phyloP scores from a whole-genome alignment of 2,888 invertebrate species.

The Ochropacha duplaris region DNA sequence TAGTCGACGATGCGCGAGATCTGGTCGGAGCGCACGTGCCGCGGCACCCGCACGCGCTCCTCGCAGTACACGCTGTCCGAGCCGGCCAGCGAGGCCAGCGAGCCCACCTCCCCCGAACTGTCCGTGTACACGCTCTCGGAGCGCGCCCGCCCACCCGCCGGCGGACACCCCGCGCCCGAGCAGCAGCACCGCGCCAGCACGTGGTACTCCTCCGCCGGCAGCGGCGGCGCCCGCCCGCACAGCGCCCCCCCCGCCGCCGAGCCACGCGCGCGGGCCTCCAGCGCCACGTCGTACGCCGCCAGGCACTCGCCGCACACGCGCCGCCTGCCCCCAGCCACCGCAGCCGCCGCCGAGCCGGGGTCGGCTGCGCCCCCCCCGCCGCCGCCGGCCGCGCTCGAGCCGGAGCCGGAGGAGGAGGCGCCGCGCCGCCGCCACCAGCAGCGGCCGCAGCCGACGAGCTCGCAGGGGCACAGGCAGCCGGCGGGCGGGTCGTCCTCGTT shows the following conservation, averaged over 20 bases:
- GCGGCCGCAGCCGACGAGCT: conserved; percentile 69
- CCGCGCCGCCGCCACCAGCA: conserved; percentile 71
- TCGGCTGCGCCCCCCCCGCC: conserved; percentile 23
- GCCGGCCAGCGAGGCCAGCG: conserved; percentile 84
- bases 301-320: conserved; percentile 51
- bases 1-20: conserved; percentile 94
- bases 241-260: conserved; percentile 68
- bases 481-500: conserved; percentile 87
- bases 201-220: conserved; percentile 75
- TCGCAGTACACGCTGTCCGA: conserved; percentile 89
- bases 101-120: conserved; percentile 93
- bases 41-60: conserved; percentile 77
- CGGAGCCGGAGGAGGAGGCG: conserved; percentile 27
- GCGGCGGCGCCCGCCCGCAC: conserved; percentile 72
- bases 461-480: conserved; percentile 70
- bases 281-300: conserved; percentile 55
- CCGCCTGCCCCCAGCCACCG: conserved; percentile 24
- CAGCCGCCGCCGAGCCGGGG: conserved; percentile 26
- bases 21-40: conserved; percentile 85
- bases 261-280: conserved; percentile 31
- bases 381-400: conserved; percentile 12
- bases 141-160: conserved; percentile 69
- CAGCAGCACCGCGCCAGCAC: conserved; percentile 64
- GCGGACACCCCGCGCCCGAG: conserved; percentile 60
- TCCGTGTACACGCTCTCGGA: conserved; percentile 93